Percentiles rank a stretch among this genome's conserved stretches.
Conservation (phyloP, 2,888 invertebrate species). For the Volucella zonaria region DNA sequence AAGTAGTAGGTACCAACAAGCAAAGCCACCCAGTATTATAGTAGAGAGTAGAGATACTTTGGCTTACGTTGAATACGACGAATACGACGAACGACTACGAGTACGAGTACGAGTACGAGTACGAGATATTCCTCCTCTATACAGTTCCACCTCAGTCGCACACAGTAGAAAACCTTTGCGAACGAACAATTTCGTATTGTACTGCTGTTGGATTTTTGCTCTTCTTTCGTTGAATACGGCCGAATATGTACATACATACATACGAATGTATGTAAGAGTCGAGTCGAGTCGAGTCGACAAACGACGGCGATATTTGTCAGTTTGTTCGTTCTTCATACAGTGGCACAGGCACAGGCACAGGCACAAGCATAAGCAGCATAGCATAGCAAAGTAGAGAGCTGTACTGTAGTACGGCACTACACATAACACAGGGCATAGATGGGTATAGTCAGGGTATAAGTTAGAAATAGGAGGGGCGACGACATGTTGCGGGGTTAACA, state of each 20-base stretch:
- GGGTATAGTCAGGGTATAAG: too few species aligned
- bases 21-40: too few species aligned
- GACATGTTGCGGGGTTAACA: background rate
- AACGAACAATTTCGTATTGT: background rate
- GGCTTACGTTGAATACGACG: too few species aligned
- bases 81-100: background rate
- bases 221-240: slow-evolving; percentile 69
- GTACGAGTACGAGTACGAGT: slow-evolving; percentile 53
- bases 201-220: slow-evolving; percentile 54
- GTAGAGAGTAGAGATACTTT: too few species aligned
- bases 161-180: slow-evolving; percentile 56
- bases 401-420: slow-evolving; percentile 16
- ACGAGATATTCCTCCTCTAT: slow-evolving; percentile 52
- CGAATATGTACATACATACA: slow-evolving; percentile 37
- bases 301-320: background rate
- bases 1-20: background rate
- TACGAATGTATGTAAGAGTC: background rate
- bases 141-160: slow-evolving; percentile 27
- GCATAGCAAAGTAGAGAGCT: slow-evolving; percentile 17
- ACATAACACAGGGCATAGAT: slow-evolving; percentile 38
- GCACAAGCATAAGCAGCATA: too few species aligned
- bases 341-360: too few species aligned
- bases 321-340: slow-evolving; percentile 18
- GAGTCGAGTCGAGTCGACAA: too few species aligned
- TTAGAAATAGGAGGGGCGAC: slow-evolving; percentile 9